A percentile compares a stretch with the other conserved stretches of the same genome.
These are phyloP conservation scores for Lepidothrix coronata DNA, from an alignment of 2,113 vertebrate species.

Conservation along the genomic window DNA sequence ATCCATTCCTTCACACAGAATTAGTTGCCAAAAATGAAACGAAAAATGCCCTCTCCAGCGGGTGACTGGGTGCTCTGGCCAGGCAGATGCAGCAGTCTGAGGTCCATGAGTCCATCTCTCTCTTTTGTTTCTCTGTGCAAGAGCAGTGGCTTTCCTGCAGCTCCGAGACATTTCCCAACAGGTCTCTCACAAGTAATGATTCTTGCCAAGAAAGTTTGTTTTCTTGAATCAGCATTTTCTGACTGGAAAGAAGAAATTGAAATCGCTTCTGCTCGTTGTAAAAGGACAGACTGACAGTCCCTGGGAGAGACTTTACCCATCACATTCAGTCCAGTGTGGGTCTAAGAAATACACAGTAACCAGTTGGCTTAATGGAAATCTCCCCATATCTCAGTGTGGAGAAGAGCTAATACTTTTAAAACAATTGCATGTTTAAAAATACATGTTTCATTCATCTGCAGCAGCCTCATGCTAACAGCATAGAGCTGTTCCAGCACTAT, in stretches of 20 bases:
- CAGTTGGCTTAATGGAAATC: neutral
- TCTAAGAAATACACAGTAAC: neutral
- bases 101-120: neutral
- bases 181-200: neutral
- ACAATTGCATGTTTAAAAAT: conserved; percentile 27
- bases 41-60: fast-evolving
- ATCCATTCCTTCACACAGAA: fast-evolving
- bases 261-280: fast-evolving
- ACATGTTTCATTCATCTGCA: neutral
- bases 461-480: neutral
- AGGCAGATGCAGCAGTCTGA: neutral
- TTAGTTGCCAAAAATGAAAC: neutral
- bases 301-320: neutral
- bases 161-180: neutral
- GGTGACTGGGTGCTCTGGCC: neutral
- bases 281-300: neutral
- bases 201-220: neutral
- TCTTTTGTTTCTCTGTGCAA: neutral
- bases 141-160: neutral
- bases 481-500: neutral
- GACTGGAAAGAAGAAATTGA: neutral
- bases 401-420: neutral
- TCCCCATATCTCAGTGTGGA: neutral
- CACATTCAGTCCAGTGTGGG: neutral
- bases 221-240: conserved; percentile 11